Evolutionary conservation across 2,113 vertebrate species (phyloP), one percentile per base, ranked within the genome.

Genomic region (Gadus chalcogrammus): DNA sequence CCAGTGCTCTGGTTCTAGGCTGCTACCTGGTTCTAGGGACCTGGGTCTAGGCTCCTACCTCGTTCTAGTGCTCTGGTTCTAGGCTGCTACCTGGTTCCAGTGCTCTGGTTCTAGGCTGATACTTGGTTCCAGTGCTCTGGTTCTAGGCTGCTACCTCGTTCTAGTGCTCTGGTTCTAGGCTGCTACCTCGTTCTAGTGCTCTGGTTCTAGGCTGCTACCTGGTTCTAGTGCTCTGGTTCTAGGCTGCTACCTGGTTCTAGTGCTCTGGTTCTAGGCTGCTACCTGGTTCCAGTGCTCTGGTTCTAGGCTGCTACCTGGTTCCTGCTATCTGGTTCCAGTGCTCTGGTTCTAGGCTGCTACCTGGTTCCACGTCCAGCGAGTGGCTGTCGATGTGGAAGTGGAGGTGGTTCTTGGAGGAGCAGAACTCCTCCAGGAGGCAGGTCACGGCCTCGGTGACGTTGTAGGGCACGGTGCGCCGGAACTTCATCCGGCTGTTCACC

Each of bases 401-500:
- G 64, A 94, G 90, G 0, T 35, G 83, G 3, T 83, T 86, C 24
- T 91, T 88, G 3, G 92, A 94, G 5, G 90, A 91, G 78, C 93
- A 94, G 79, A 98, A 94, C 16, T 94, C 92, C 85, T 97, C 93
- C 81, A 98, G 78, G 64, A 96, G 91, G 0, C 89, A 91, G 9
- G 91, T 94, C 38, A 98, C 93, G 0, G 95, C 94, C 85, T 93
- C 78, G 0, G 95, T 95, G 82, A 97, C 88, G 64, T 98, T 96
- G 84, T 96, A 97, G 0, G 96, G 94, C 71, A 97, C 94, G 0
- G 93, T 91, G 83, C 85, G 90, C 64, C 92, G 87, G 75, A 96
- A 95, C 73, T 92, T 94, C 90, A 95, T 88, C 82, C 91, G 95
- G 88, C 95, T 98, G 61, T 97, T 97, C 65, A 99, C 91, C 15